Base-by-base conservation (phyloP, 2,888 invertebrate species). In the Amorpha juglandis region DNA sequence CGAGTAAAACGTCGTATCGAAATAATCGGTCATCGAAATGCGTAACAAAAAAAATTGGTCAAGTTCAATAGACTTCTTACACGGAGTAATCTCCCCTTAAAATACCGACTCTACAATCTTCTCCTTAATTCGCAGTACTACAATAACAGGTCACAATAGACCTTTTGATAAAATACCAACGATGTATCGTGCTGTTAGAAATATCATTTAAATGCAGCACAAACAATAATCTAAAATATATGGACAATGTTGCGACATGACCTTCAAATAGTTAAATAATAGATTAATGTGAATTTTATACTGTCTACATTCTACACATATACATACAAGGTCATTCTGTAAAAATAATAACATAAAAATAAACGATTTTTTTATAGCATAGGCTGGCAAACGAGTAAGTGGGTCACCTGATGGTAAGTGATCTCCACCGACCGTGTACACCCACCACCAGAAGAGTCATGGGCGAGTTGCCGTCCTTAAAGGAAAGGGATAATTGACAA, bases 291-390 rank as follows among this genome's bases (percentile, higher is more conserved):
- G 11, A 52, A 14, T 16, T 55, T 16, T n/a, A 55, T 9, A 16
- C 55, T 55, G 35, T 55, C 55, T 38, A 35, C 35, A 38, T 38
- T 48, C 48, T 48, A n/a, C n/a, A n/a, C n/a, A n/a, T n/a, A 27
- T n/a, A 6, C 6, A 48, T 48, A 48, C 48, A 16, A 48, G 14
- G 16, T 16, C 47, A n/a, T 7, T 16, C 16, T 16, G 6, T 48
- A 7, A 48, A 3, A 8, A 16, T 48, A 16, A 48, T 16, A 0
- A 16, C 7, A 27, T 27, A 27, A 4, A 27, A 27, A 27, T 3
- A 27, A 1, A 4, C 27, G 4, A 27, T 1, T 27, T 27, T 27
- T n/a, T n/a, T n/a, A n/a, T n/a, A n/a, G n/a, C n/a, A n/a, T n/a
- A n/a, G n/a, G n/a, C n/a, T n/a, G n/a, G n/a, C n/a, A n/a, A n/a